Conservation (phyloP, 2,113 vertebrate genomes). For the Hippocampus zosterae region DNA sequence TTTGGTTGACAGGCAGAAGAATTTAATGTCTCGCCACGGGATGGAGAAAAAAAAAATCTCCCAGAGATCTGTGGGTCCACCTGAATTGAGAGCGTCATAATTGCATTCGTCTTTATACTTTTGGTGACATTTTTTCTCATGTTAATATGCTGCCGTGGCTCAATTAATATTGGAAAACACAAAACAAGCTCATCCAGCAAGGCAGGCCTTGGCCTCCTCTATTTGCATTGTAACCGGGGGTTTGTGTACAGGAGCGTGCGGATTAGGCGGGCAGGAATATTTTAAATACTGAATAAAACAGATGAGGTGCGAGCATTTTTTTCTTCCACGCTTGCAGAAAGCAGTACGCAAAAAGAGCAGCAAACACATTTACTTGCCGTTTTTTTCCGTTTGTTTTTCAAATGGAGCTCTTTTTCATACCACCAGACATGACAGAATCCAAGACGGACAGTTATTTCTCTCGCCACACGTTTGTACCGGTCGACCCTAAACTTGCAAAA, state of each 20-base stretch:
- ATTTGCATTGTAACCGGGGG: constrained; percentile 58
- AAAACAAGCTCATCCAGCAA: constrained; percentile 25
- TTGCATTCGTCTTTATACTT: too few species aligned
- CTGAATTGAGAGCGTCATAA: too few species aligned
- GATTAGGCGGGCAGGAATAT: constrained; percentile 29
- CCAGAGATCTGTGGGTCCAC: too few species aligned
- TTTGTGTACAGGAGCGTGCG: constrained; percentile 29
- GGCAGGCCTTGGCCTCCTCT: constrained; percentile 29
- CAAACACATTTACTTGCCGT: background rate
- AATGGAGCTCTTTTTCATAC: background rate
- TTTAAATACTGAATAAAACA: constrained; percentile 50
- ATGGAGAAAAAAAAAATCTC: too few species aligned
- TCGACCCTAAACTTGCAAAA: background rate
- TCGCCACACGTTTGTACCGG: background rate
- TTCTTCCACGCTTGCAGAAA: background rate
- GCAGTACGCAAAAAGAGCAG: background rate
- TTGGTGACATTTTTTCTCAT: background rate
- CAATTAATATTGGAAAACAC: background rate
- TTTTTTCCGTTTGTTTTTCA: background rate
- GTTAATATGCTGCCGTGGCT: background rate
- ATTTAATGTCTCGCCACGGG: too few species aligned
- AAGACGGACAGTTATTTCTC: background rate
- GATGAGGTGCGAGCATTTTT: constrained; percentile 7
- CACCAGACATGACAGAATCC: background rate
- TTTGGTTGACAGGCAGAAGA: too few species aligned